These are phyloP conservation scores for Okapia johnstoni DNA, from an alignment of 2,113 vertebrate genomes.

Conservation along the genomic window DNA sequence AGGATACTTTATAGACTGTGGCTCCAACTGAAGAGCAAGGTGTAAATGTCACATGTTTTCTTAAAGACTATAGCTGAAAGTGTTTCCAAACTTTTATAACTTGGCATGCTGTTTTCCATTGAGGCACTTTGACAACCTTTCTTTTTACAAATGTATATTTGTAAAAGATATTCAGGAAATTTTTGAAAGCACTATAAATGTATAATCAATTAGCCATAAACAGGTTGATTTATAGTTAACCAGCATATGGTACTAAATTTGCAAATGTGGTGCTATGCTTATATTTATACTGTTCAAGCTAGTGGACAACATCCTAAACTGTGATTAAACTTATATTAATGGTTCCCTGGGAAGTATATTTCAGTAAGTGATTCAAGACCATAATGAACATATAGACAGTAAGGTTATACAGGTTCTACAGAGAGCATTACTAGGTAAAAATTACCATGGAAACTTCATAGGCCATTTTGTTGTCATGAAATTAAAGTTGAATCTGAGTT, in stretches of 20 bases:
- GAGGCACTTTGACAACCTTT: constrained; percentile 79
- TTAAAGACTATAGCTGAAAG: constrained; percentile 64
- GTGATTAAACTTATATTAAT: constrained; percentile 75
- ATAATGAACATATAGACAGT: not conserved
- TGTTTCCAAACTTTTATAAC: constrained; percentile 84
- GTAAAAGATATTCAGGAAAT: constrained; percentile 83
- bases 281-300: constrained; percentile 76
- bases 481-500: not conserved
- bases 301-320: constrained; percentile 76
- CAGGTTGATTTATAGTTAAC: constrained; percentile 72
- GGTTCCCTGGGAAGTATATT: constrained; percentile 72
- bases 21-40: constrained; percentile 75
- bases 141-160: constrained; percentile 84
- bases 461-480: not conserved
- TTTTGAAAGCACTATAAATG: constrained; percentile 78
- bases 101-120: constrained; percentile 70
- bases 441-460: not conserved
- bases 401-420: constrained; percentile 14
- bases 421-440: not conserved
- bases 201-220: constrained; percentile 82
- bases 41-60: constrained; percentile 79
- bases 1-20: constrained; percentile 70
- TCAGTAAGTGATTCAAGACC: constrained; percentile 67
- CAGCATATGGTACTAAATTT: constrained; percentile 78
- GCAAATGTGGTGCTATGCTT: constrained; percentile 84